Base-by-base conservation (phyloP, 2,888 invertebrate genomes). In the Eupithecia tripunctaria region DNA sequence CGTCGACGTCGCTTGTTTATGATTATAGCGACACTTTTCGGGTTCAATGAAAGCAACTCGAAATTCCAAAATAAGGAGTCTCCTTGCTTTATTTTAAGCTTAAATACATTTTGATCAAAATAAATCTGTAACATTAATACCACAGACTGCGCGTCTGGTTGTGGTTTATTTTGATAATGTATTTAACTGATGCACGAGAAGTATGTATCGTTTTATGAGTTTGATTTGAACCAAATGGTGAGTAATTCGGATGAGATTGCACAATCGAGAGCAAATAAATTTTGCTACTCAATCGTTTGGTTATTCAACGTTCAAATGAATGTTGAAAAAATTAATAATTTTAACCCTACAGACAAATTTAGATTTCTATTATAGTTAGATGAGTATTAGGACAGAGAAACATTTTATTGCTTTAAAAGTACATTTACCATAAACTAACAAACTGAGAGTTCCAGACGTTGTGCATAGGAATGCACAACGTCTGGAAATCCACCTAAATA, bases 111-210 rank as follows among this genome's bases (percentile, higher is more conserved):
- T 21, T 38, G 69, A 51, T 56, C n/a, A 72, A 79, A 73, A 78
- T 78, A 80, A 78, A 81, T 81, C 79, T 78, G 82, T 80, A 75
- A 80, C 81, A 82, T 80, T 60, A 82, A 84, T 80, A 82, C 80
- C 82, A 81, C 84, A 91, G 90, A 90, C 89, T 79, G 89, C 89
- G 82, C 85, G 89, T 88, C 90, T 87, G 85, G 84, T 76, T 12
- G 32, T 65, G 71, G 77, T 76, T 79, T 79, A 75, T 80, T 78
- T 76, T 71, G 75, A 79, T 84, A 85, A 85, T 85, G 85, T 86
- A 86, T 80, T 63, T 59, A n/a, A 65, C 72, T 68, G 69, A 76
- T 76, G 68, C 72, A 69, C 36, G 51, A 41, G 69, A 5, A 12
- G 67, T 41, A 60, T 66, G 43, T 60, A 56, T 21, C n/a, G 59